A percentile compares a stretch with the other conserved stretches of the same genome.
These are phyloP conservation scores for Drosophila ohnishii DNA, from an alignment of 1,140 invertebrate genomes.

Conservation along the genomic window DNA sequence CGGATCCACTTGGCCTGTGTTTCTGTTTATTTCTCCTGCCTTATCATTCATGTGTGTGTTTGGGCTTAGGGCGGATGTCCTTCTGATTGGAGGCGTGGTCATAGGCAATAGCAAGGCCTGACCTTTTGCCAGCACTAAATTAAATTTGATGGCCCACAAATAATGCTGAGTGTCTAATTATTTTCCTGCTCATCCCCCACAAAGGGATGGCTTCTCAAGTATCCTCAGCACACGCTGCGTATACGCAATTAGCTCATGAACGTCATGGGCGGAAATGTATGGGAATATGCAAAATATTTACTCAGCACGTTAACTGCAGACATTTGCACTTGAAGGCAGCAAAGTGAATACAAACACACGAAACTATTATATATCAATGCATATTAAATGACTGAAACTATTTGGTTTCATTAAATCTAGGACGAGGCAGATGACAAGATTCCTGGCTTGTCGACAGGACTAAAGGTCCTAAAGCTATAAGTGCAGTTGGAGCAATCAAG, in stretches of 20 bases:
- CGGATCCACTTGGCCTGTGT: slow-evolving; percentile 27
- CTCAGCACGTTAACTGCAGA: slow-evolving; percentile 51
- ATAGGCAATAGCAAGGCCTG: slow-evolving; percentile 51
- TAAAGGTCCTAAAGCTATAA: neutral
- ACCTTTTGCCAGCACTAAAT: slow-evolving; percentile 70
- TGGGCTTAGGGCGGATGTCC: slow-evolving; percentile 18
- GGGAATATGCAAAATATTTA: slow-evolving; percentile 55
- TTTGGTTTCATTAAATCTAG: slow-evolving; percentile 39
- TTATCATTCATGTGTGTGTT: slow-evolving; percentile 12
- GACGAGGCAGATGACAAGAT: neutral
- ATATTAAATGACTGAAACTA: slow-evolving; percentile 29
- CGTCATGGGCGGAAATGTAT: slow-evolving; percentile 4
- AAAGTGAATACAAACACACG: slow-evolving; percentile 25
- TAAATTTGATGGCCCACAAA: slow-evolving; percentile 80
- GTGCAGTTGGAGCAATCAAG: neutral
- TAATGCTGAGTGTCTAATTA: slow-evolving; percentile 79
- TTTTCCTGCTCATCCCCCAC: slow-evolving; percentile 57
- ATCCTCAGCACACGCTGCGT: slow-evolving; percentile 54
- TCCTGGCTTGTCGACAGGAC: neutral
- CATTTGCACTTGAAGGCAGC: slow-evolving; percentile 51
- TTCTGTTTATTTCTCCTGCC: slow-evolving; percentile 6
- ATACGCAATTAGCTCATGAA: slow-evolving; percentile 54
- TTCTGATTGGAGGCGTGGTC: slow-evolving; percentile 43
- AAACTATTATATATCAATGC: slow-evolving; percentile 23
- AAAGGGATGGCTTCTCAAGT: slow-evolving; percentile 33